Evolutionary conservation across 2,113 vertebrate genomes (phyloP).

Genomic region (Coracopsis vasa): DNA sequence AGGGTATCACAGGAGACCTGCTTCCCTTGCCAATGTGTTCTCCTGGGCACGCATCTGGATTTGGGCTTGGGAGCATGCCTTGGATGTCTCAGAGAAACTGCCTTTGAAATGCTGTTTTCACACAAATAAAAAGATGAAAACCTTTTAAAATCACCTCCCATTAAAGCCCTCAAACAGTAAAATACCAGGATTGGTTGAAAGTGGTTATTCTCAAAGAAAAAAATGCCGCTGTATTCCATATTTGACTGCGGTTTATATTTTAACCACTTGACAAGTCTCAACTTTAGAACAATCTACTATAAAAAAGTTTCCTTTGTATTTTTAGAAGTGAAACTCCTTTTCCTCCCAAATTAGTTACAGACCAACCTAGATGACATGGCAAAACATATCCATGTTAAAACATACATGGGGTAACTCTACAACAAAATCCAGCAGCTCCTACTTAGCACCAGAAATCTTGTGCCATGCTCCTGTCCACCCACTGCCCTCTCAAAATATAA

Average conservation of each 20-base stretch:
- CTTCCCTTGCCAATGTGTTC: rapidly evolving
- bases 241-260: background rate
- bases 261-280: background rate
- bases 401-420: background rate
- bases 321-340: background rate
- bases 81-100: background rate
- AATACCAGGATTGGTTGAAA: background rate
- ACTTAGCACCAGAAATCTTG: background rate
- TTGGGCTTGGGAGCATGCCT: background rate
- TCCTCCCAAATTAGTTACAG: background rate
- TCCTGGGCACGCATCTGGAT: background rate
- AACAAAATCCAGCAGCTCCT: background rate
- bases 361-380: background rate
- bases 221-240: background rate
- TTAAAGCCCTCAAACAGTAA: background rate
- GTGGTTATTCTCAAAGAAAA: background rate
- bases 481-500: background rate
- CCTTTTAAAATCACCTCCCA: background rate
- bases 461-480: background rate
- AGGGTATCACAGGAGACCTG: background rate
- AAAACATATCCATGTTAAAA: background rate
- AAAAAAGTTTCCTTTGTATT: background rate
- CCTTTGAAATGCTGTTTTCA: background rate
- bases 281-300: background rate
- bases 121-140: background rate